A percentile compares a stretch with the other conserved stretches of the same genome.
phyloP scores from a whole-genome alignment of 2,113 vertebrate genomes.

The Argyrosomus japonicus region DNA sequence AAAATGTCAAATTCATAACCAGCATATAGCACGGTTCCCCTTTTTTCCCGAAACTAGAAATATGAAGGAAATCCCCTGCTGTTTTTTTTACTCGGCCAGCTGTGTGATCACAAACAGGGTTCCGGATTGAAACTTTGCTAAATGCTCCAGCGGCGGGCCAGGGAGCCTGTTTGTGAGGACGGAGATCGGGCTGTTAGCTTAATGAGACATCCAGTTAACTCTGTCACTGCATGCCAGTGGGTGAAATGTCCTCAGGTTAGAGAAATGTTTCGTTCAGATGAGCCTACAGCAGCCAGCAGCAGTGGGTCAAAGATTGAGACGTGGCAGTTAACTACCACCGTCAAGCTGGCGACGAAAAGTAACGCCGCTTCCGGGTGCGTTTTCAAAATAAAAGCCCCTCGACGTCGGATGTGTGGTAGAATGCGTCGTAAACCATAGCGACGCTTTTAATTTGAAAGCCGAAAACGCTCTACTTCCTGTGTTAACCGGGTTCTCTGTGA shows the following conservation, averaged over 20 bases:
- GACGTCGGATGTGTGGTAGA: fast-evolving
- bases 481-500: background rate
- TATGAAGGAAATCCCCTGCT: slow-evolving; percentile 62
- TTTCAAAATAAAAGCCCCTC: slow-evolving; percentile 52
- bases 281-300: slow-evolving; percentile 21
- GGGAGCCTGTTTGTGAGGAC: background rate
- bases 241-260: slow-evolving; percentile 7
- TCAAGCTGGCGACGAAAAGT: background rate
- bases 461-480: background rate
- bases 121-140: slow-evolving; percentile 60
- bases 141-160: background rate
- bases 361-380: fast-evolving
- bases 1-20: background rate
- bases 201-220: background rate
- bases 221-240: background rate
- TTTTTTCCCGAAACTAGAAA: slow-evolving; percentile 12
- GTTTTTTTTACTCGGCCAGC: slow-evolving; percentile 29
- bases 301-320: slow-evolving; percentile 78
- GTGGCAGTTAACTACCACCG: slow-evolving; percentile 77
- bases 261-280: background rate
- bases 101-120: slow-evolving; percentile 29
- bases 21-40: background rate
- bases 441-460: slow-evolving; percentile 63
- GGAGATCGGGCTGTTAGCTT: background rate
- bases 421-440: fast-evolving